Conservation (phyloP, 1,140 invertebrate genomes). For the Campoletis sonorensis region DNA sequence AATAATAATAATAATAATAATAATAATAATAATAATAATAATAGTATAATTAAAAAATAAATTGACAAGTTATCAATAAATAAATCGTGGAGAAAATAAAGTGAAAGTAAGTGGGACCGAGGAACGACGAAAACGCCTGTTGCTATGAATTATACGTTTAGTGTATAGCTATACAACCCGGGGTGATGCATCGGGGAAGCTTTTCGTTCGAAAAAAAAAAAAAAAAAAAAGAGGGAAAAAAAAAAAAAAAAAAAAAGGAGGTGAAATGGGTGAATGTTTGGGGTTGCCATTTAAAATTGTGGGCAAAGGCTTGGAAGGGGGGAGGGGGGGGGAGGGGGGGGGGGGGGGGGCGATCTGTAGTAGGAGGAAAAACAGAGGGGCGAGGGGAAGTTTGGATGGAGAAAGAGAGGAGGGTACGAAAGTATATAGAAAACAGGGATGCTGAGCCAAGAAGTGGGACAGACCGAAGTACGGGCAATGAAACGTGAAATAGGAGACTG, state of each 20-base stretch:
- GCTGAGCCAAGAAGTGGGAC: conserved; percentile 9
- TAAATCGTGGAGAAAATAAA: neutral
- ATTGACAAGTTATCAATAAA: neutral
- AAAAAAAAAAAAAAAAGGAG: too few species aligned
- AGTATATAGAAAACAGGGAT: neutral
- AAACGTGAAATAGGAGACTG: neutral
- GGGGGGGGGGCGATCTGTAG: too few species aligned
- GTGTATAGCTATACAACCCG: neutral
- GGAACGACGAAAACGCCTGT: conserved; percentile 9
- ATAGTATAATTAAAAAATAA: neutral
- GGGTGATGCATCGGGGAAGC: neutral
- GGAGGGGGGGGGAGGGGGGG: too few species aligned
- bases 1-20: too few species aligned
- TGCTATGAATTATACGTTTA: neutral
- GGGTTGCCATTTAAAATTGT: too few species aligned
- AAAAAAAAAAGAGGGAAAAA: neutral
- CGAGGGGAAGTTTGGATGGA: too few species aligned
- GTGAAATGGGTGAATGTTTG: too few species aligned
- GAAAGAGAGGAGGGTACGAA: neutral
- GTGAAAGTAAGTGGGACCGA: neutral
- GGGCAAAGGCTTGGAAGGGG: too few species aligned
- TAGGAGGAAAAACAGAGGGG: too few species aligned
- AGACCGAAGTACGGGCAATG: conserved; percentile 3
- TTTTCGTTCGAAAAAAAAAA: neutral
- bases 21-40: too few species aligned